A percentile compares a stretch with the other conserved stretches of the same genome.
Conservation (phyloP, 2,888 invertebrate genomes). For the Corbicula japonica region DNA sequence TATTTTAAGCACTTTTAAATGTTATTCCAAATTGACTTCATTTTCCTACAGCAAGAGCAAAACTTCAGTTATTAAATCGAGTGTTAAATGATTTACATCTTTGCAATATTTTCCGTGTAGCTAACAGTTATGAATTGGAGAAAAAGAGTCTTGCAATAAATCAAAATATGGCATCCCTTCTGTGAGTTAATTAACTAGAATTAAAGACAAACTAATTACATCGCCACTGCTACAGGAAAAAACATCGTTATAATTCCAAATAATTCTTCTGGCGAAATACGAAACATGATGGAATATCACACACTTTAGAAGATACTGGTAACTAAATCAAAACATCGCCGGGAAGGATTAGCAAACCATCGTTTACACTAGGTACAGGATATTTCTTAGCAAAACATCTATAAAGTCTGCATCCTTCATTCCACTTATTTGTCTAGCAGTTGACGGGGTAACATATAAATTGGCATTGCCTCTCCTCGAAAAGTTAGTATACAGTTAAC, state of each 20-base stretch:
- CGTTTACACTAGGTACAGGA: slow-evolving; percentile 14
- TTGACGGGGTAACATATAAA: slow-evolving; percentile 38
- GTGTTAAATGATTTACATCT: background rate
- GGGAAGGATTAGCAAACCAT: slow-evolving; percentile 12
- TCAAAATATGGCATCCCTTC: background rate
- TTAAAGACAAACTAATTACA: slow-evolving; percentile 8
- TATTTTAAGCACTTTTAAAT: too few relatives aligned
- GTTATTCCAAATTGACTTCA: too few relatives aligned
- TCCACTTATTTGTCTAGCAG: slow-evolving; percentile 8
- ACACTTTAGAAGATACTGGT: background rate
- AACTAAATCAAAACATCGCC: slow-evolving; percentile 8
- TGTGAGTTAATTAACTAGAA: slow-evolving; percentile 10
- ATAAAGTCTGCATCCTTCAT: slow-evolving; percentile 3
- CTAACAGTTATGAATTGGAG: background rate
- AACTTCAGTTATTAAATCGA: too few relatives aligned
- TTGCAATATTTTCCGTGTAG: background rate
- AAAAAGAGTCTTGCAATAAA: slow-evolving; percentile 4
- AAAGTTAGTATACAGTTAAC: slow-evolving; percentile 37
- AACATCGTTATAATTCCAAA: slow-evolving; percentile 1
- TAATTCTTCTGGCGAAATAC: too few relatives aligned
- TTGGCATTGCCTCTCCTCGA: slow-evolving; percentile 26
- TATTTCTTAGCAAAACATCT: too few relatives aligned
- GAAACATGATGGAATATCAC: too few relatives aligned
- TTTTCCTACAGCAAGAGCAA: too few relatives aligned
- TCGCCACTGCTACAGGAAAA: background rate